phyloP scores from a whole-genome alignment of 2,797 vertebrate species.

The Ispidina lecontei region DNA sequence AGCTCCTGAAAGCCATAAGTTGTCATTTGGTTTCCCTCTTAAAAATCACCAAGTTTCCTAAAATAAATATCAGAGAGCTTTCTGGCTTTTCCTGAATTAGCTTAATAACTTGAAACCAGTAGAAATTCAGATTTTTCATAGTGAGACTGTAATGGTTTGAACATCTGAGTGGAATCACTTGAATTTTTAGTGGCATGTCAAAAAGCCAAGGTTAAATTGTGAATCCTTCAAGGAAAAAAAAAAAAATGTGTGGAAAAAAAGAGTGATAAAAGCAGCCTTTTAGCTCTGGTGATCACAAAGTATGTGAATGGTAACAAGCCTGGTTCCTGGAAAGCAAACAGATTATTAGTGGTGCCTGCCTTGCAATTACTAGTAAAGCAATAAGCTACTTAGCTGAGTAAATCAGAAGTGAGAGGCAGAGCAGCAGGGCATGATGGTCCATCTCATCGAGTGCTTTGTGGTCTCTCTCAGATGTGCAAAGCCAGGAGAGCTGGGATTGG shows the following conservation, averaged over 20 bases:
- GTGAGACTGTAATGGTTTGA: not conserved
- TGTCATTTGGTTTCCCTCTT: not conserved
- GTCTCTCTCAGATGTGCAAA: not conserved
- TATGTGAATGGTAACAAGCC: not conserved
- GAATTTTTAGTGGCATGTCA: not conserved
- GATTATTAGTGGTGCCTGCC: not conserved
- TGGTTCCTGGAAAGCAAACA: not conserved
- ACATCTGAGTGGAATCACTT: not conserved
- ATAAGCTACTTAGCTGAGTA: not conserved
- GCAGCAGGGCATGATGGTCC: not conserved
- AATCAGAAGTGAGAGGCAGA: not conserved
- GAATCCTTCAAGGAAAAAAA: not conserved
- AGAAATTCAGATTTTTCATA: not conserved
- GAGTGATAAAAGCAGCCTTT: not conserved
- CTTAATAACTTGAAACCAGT: not conserved
- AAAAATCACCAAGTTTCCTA: not conserved
- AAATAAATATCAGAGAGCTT: not conserved
- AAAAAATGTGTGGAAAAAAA: not conserved
- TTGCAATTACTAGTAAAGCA: not conserved
- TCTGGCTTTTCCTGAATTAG: not conserved
- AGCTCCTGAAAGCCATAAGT: not conserved
- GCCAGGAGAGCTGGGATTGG: not conserved
- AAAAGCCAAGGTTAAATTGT: not conserved
- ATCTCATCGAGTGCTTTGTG: slow-evolving; percentile 17
- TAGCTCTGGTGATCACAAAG: not conserved